A percentile compares a stretch with the other conserved stretches of the same genome.
phyloP scores from a whole-genome alignment of 1,140 invertebrate genomes.

The Platyscapa corneri region DNA sequence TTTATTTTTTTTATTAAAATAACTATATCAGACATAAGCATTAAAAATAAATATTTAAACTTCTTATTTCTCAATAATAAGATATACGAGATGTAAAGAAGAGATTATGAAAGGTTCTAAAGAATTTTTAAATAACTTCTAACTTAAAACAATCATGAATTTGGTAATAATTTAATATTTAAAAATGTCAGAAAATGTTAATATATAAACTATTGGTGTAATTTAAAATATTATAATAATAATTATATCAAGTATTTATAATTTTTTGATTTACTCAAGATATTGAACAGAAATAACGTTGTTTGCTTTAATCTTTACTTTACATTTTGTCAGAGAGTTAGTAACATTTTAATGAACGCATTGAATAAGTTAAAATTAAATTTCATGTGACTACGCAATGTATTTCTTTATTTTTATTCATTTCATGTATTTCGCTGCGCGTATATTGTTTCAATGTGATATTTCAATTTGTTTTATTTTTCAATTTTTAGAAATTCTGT shows the following conservation, averaged over 20 bases:
- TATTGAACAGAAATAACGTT: neutral
- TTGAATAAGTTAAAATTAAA: conserved; percentile 52
- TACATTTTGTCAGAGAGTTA: neutral
- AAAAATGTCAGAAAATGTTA: no score
- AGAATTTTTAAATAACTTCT: no score
- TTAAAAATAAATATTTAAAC: no score
- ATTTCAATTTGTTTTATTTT: neutral
- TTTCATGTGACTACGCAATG: neutral
- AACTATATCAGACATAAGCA: no score
- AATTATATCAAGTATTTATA: neutral
- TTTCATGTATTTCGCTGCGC: neutral
- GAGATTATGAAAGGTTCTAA: no score
- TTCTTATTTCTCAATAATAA: no score
- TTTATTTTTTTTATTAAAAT: no score
- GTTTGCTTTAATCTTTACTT: neutral
- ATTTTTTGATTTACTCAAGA: neutral
- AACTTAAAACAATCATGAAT: no score
- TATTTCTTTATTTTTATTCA: neutral
- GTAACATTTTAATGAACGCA: conserved; percentile 48
- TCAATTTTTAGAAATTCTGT: neutral
- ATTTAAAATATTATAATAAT: neutral
- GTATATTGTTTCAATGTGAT: neutral
- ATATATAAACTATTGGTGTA: neutral
- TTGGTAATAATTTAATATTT: no score
- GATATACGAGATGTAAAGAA: no score